These are phyloP conservation scores for Calephelis perditalis DNA, from an alignment of 2,888 invertebrate genomes.

Conservation along the genomic window DNA sequence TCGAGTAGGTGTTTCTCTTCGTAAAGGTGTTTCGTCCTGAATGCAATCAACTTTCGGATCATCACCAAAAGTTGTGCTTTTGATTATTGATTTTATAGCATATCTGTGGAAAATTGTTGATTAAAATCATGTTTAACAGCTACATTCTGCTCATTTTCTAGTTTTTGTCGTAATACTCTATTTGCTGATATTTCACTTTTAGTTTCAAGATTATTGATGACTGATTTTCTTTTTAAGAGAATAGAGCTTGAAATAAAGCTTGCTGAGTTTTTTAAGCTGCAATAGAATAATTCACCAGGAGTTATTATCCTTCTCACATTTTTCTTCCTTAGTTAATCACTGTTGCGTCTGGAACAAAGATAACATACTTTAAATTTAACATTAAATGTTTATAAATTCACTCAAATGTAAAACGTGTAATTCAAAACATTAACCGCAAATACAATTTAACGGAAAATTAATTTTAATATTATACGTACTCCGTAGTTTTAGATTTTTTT, in stretches of 20 bases:
- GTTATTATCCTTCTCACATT: not conserved
- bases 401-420: too few species aligned
- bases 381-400: too few species aligned
- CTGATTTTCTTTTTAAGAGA: constrained; percentile 2
- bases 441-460: too few species aligned
- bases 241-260: constrained; percentile 3
- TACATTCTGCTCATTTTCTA: not conserved
- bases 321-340: not conserved
- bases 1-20: not conserved
- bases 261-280: constrained; percentile 1
- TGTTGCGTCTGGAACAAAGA: too few species aligned
- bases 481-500: too few species aligned
- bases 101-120: not conserved
- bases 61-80: not conserved
- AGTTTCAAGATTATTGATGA: not conserved
- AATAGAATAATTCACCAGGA: not conserved
- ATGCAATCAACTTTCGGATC: constrained; percentile 1
- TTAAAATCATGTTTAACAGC: not conserved
- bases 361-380: too few species aligned
- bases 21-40: not conserved
- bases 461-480: too few species aligned
- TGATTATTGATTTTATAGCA: too few species aligned
- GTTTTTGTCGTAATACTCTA: not conserved
- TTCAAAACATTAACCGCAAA: too few species aligned
- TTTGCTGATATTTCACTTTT: not conserved